phyloP scores from a whole-genome alignment of 2,888 invertebrate genomes.

The Xylota segnis region DNA sequence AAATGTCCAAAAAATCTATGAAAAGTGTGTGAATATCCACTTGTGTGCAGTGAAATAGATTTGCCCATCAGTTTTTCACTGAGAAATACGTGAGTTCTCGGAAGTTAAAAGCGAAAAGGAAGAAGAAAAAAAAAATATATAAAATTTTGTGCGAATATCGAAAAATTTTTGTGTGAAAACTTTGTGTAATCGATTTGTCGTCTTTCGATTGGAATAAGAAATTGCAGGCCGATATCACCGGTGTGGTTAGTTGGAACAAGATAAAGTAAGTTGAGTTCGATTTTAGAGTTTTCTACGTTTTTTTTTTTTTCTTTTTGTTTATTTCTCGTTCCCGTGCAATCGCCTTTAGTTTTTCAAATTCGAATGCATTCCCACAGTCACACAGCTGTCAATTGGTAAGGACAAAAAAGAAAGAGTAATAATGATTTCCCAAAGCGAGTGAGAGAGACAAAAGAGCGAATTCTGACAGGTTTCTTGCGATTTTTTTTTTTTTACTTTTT shows the following conservation, averaged over 20 bases:
- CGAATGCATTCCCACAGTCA: slow-evolving; percentile 29
- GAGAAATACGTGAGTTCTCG: slow-evolving; percentile 39
- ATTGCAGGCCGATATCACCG: slow-evolving; percentile 28
- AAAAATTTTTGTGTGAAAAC: slow-evolving; percentile 46
- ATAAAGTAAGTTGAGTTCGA: slow-evolving; percentile 37
- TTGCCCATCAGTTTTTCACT: slow-evolving; percentile 22
- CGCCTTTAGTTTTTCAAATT: slow-evolving; percentile 43
- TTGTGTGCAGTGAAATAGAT: slow-evolving; percentile 29
- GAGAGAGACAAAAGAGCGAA: slow-evolving; percentile 27
- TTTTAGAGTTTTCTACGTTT: too few relatives aligned
- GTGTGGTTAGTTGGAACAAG: slow-evolving; percentile 33
- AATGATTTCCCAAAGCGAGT: background rate
- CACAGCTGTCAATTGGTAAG: slow-evolving; percentile 53
- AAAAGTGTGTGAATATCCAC: slow-evolving; percentile 49
- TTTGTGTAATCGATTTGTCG: slow-evolving; percentile 47
- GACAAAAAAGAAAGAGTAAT: background rate
- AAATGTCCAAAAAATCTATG: slow-evolving; percentile 25
- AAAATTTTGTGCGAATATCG: slow-evolving; percentile 37
- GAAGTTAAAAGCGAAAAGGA: slow-evolving; percentile 23
- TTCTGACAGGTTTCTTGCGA: slow-evolving; percentile 48
- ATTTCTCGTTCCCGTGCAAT: slow-evolving; percentile 51
- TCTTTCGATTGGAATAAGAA: slow-evolving; percentile 26
- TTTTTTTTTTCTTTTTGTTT: slow-evolving; percentile 63
- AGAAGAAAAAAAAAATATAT: slow-evolving; percentile 14
- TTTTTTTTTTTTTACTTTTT: background rate